phyloP scores from a whole-genome alignment of 2,888 invertebrate species.

The Meiosimyza decipiens region DNA sequence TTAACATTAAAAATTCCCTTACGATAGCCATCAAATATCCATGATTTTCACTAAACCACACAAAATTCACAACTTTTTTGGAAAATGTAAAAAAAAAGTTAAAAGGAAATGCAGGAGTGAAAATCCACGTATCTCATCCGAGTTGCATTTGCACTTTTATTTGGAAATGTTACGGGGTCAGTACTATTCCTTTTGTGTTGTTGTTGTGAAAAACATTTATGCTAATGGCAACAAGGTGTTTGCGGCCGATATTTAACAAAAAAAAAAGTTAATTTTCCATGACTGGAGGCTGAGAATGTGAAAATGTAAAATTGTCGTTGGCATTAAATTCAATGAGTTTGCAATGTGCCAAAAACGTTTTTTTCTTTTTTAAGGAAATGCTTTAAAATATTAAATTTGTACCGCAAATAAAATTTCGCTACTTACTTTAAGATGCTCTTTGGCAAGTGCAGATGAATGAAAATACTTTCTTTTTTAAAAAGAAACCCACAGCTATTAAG shows the following conservation, averaged over 20 bases:
- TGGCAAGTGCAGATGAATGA: too few species aligned
- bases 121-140: slow-evolving; percentile 3
- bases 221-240: slow-evolving; percentile 23
- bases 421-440: too few species aligned
- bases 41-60: neutral
- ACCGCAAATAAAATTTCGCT: too few species aligned
- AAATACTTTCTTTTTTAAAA: too few species aligned
- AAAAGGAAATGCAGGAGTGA: neutral
- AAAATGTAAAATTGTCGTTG: neutral
- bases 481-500: too few species aligned
- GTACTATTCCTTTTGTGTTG: neutral
- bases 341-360: too few species aligned
- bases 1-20: too few species aligned
- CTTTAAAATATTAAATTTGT: too few species aligned
- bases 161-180: slow-evolving; percentile 21
- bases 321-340: neutral
- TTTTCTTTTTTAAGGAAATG: too few species aligned
- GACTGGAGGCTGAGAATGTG: neutral
- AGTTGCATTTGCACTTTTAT: slow-evolving; percentile 20
- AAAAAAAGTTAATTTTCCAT: neutral
- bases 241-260: neutral
- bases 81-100: neutral
- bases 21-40: too few species aligned
- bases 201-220: slow-evolving; percentile 16
- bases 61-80: neutral